Evolutionary conservation across 1,140 invertebrate genomes (phyloP).

Genomic region (Ruditapes philippinarum): DNA sequence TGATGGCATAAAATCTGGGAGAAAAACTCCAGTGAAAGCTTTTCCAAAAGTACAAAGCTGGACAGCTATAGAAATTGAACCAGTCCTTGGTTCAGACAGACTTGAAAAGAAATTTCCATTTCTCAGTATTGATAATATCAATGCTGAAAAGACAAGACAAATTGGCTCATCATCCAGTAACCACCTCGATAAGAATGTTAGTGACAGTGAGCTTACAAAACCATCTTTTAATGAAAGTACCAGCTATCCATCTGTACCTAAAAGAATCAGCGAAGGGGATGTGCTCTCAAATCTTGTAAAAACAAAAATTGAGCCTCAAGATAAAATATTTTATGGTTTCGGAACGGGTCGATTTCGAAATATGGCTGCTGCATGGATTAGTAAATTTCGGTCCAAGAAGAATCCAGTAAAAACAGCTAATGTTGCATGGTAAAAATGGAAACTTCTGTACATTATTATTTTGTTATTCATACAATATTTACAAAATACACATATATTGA

Average conservation of each 20-base stretch:
- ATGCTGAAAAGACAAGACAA: not conserved
- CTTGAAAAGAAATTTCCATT: slow-evolving; percentile 53
- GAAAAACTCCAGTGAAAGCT: slow-evolving; percentile 7
- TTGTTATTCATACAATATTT: too few species aligned
- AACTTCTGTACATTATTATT: too few species aligned
- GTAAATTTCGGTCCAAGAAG: not conserved
- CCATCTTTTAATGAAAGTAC: too few species aligned
- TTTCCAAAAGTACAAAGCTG: slow-evolving; percentile 5
- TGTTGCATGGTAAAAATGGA: not conserved
- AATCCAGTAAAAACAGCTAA: slow-evolving; percentile 11
- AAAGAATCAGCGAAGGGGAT: not conserved
- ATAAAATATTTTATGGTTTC: slow-evolving; percentile 10
- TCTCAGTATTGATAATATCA: not conserved
- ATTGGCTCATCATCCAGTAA: not conserved
- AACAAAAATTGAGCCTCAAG: not conserved
- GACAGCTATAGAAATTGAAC: slow-evolving; percentile 33
- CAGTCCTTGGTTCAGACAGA: slow-evolving; percentile 43
- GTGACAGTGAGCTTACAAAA: not conserved
- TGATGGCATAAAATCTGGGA: not conserved
- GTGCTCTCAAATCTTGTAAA: not conserved
- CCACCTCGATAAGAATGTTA: not conserved
- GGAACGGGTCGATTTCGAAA: not conserved
- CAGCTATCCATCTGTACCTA: not conserved
- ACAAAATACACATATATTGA: too few species aligned
- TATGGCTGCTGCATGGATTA: not conserved